Base-by-base conservation (phyloP, 2,113 vertebrate genomes). In the Notarius lentiginosus region DNA sequence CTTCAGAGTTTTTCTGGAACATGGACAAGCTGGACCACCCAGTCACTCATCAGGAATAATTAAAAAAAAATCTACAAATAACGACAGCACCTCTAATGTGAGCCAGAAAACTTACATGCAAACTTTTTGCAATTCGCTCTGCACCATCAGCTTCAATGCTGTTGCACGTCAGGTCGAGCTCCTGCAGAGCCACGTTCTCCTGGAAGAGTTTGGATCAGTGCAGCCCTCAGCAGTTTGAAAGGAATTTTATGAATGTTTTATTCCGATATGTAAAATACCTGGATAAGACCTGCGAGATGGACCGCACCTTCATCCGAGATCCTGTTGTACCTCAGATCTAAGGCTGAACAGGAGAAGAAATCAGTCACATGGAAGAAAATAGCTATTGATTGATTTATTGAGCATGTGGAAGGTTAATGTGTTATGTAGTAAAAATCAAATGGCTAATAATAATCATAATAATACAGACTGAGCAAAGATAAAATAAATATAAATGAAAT, bases 151-250 rank as follows among this genome's bases (percentile, higher is more conserved):
- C 85, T 85, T 94, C 93, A 86, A 98, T 96, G 84, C 97, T 88
- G 68, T 99, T 99, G 89, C 96, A 95, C 95, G 93, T 97, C 66
- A 99, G 94, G 90, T 98, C 96, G 90, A 99, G 93, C 89, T 93
- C 94, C n/a, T 0, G 30, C 84, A 99, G 91, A 55, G 84, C 66
- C 11, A 55, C 90, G 15, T 94, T 93, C 73, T 92, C 93, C 97
- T 96, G 70, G 55, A 83, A 18, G 1, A 79, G 11, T 14, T 58
- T 22, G 58, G 7, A 49, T 14, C 14, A 10, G 49, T 56, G 20
- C 7, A 70, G 18, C 3, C 65, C n/a, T 24, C 14, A 20, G 17
- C 7, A 5, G 8, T 12, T 56, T 27, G 11, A 55, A 3, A 3
- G 14, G 30, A 77, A 10, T 24, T 14, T 22, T 72, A 51, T 22